These are phyloP conservation scores for Lasiommata megera DNA, from an alignment of 2,888 invertebrate genomes.

Conservation along the genomic window DNA sequence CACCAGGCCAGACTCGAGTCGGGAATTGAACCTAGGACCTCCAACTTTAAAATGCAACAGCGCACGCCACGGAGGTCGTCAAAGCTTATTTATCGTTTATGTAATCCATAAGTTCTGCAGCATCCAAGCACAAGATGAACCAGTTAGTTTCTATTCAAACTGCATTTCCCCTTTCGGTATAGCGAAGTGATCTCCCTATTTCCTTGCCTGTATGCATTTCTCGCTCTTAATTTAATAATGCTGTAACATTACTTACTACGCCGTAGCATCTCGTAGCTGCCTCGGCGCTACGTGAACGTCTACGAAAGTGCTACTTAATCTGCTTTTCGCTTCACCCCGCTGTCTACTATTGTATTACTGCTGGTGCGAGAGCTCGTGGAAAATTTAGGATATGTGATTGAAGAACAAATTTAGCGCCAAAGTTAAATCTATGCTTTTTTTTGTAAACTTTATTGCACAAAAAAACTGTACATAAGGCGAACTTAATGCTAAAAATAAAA, in stretches of 20 bases:
- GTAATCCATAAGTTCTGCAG: too few species aligned
- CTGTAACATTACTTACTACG: not conserved
- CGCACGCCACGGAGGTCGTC: too few species aligned
- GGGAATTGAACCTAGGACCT: too few species aligned
- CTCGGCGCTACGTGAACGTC: not conserved
- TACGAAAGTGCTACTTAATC: constrained; percentile 1
- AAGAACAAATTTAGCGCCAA: not conserved
- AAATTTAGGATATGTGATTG: not conserved
- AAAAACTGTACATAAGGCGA: too few species aligned
- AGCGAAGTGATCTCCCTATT: constrained; percentile 1
- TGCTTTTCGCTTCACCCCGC: not conserved
- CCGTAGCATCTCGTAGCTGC: constrained; percentile 2
- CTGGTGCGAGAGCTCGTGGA: not conserved
- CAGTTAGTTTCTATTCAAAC: constrained; percentile 5
- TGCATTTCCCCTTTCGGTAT: constrained; percentile 2
- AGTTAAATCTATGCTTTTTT: too few species aligned
- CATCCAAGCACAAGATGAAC: too few species aligned
- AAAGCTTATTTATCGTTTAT: too few species aligned
- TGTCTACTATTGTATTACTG: too few species aligned
- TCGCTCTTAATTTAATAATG: constrained; percentile 10
- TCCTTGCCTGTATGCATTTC: constrained; percentile 13
- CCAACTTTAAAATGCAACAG: too few species aligned
- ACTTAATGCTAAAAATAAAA: too few species aligned
- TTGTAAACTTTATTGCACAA: too few species aligned
- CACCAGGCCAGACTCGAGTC: too few species aligned